These are phyloP conservation scores for Meganola albula DNA, from an alignment of 2,888 invertebrate species.

Conservation along the genomic window DNA sequence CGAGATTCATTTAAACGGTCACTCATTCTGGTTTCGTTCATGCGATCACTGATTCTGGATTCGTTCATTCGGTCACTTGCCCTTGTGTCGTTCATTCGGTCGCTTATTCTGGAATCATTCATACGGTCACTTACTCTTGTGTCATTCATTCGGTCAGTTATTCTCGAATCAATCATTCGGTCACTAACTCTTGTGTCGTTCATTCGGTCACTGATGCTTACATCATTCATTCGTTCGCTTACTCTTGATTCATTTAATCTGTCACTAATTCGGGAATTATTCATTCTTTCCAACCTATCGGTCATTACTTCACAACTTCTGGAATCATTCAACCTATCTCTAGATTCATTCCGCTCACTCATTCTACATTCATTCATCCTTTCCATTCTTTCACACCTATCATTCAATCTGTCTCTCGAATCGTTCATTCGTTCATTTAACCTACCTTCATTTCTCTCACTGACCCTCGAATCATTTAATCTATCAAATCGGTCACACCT, in stretches of 20 bases:
- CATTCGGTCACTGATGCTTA: conserved; percentile 29
- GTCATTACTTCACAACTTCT: conserved; percentile 16
- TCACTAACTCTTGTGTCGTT: conserved; percentile 29
- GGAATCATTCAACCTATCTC: conserved; percentile 32
- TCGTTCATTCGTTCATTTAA: conserved; percentile 31
- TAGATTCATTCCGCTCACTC: conserved; percentile 23
- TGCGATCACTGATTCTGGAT: conserved; percentile 32
- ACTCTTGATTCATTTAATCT: conserved; percentile 8
- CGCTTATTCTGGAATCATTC: conserved; percentile 44
- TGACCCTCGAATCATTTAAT: conserved; percentile 17
- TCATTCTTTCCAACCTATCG: conserved; percentile 21
- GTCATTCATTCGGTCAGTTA: conserved; percentile 17
- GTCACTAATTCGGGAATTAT: conserved; percentile 26
- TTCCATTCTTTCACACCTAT: conserved; percentile 12
- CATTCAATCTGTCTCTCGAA: conserved; percentile 26
- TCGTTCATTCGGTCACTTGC: conserved; percentile 42
- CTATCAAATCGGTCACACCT: conserved; percentile 25
- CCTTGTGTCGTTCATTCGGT: conserved; percentile 48
- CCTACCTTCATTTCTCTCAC: conserved; percentile 21
- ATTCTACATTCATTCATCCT: conserved; percentile 22
- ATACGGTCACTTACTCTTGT: conserved; percentile 28
- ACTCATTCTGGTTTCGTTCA: conserved; percentile 31
- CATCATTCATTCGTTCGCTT: conserved; percentile 22
- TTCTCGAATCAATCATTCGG: conserved; percentile 19
- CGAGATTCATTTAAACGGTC: conserved; percentile 31